Base-by-base conservation (phyloP, 2,888 invertebrate species). In the Leptinotarsa peninsularis region DNA sequence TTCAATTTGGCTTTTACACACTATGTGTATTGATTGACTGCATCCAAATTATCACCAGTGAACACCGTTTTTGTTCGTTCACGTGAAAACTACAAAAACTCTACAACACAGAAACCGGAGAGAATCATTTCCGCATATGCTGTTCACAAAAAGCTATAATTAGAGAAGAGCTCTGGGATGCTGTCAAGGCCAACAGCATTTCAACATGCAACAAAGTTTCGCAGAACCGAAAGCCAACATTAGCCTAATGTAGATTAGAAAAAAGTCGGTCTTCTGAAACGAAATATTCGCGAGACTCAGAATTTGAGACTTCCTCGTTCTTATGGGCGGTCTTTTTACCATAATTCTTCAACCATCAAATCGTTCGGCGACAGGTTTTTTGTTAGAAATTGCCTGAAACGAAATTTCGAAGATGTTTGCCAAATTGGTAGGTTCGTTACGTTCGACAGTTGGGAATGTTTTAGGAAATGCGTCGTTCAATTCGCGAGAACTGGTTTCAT, bases 181-280 rank as follows among this genome's bases (percentile, higher is more conserved):
- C 74, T 73, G 73, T 78, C 80, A 80, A 80, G 80, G 80, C 77
- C 73, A 79, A 79, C 80, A 73, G 75, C 79, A 78, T 79, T 77
- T 78, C 73, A 78, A 74, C 80, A 76, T 80, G 79, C 79, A 79
- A 75, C 74, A 67, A 23, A 56, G 66, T 71, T 74, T 74, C 67
- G 72, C 68, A 49, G 70, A 74, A 68, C 58, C 66, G 74, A 66
- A 67, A 73, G 56, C 72, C 33, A 74, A 21, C 69, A 71, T 72
- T 74, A 56, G 74, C 60, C 69, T 71, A 70, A 60, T 67, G 68
- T 70, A 66, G 58, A 66, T 69, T 52, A 54, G 73, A 73, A 70
- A 54, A 56, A 70, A 60, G 15, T 63, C 27, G 63, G 27, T 63
- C 21, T 67, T 63, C 63, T 68, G 74, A 71, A 75, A 75, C 21